Evolutionary conservation across 37 sponge, comb jelly and placozoan species (phyloP), one percentile per base, ranked within the genome.

Genomic region (Beroe ovata): DNA sequence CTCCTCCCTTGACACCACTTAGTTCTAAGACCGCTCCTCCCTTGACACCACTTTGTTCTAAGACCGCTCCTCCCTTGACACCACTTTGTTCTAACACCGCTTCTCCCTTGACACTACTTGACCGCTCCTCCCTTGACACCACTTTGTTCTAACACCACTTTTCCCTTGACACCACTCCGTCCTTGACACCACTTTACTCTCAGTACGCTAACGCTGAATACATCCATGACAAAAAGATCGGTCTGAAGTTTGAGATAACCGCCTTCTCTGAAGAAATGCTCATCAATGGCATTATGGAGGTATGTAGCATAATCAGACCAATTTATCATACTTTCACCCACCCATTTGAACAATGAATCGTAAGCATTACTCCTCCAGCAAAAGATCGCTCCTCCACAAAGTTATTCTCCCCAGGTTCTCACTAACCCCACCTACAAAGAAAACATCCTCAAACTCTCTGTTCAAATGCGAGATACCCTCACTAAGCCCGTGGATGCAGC

Each of bases 261-360:
- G 84, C 84, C n/a, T 77, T 77, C 54, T 77, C 84, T 18, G 84
- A 77, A 54, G 84, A 77, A 25, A 77, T 77, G 84, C 54, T 77
- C 23, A 39, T 77, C 28, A 77, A 77, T 23, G 84, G 84, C 1
- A 41, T 77, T 22, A 77, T 77, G 84, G 84, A 77, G 84, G 84
- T 77, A 41, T n/a, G 19, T 33, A 36, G 32, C 26, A 63, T 58
- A 58, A 19, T 58, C 18, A 11, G 11, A 58, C 18, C 18, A 58
- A 11, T 18, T 58, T 19, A 11, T 58, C 16, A 58, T 58, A 58
- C 59, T n/a, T n/a, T n/a, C n/a, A n/a, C n/a, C n/a, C n/a, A n/a
- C n/a, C n/a, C n/a, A n/a, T n/a, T n/a, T n/a, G n/a, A n/a, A n/a
- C n/a, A n/a, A n/a, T n/a, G n/a, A n/a, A n/a, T n/a, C n/a, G n/a